Conservation (phyloP, 2,113 vertebrate genomes). For the Saccopteryx leptura region DNA sequence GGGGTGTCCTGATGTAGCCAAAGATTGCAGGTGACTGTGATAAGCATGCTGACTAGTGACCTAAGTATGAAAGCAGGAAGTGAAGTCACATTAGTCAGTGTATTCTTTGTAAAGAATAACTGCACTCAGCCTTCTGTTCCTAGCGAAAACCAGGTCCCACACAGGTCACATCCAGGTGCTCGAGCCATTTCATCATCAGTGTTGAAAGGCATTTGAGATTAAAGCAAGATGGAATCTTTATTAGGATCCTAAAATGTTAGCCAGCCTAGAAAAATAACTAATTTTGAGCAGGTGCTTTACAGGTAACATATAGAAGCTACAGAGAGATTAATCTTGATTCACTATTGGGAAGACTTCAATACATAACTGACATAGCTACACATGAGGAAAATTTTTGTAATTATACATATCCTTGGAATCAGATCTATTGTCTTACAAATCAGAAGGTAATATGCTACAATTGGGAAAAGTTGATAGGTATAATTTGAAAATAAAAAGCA, state of each 20-base stretch:
- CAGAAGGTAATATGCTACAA: slow-evolving; percentile 40
- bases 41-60: neutral
- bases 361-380: slow-evolving; percentile 8
- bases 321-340: slow-evolving; percentile 38
- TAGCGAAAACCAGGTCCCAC: neutral
- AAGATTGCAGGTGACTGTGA: neutral
- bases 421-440: slow-evolving; percentile 68
- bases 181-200: neutral
- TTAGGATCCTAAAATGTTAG: neutral
- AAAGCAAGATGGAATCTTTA: neutral
- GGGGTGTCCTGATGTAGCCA: neutral
- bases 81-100: neutral
- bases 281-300: neutral
- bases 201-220: neutral
- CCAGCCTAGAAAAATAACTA: neutral
- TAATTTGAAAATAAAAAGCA: slow-evolving; percentile 73
- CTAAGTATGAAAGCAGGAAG: neutral
- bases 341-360: slow-evolving; percentile 48
- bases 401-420: slow-evolving; percentile 56
- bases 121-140: neutral
- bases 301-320: slow-evolving; percentile 3
- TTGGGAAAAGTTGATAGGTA: slow-evolving; percentile 24
- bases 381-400: neutral
- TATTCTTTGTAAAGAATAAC: neutral
- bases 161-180: neutral